These are phyloP conservation scores for Acrobasis repandana DNA, from an alignment of 2,888 invertebrate species.

Conservation along the genomic window DNA sequence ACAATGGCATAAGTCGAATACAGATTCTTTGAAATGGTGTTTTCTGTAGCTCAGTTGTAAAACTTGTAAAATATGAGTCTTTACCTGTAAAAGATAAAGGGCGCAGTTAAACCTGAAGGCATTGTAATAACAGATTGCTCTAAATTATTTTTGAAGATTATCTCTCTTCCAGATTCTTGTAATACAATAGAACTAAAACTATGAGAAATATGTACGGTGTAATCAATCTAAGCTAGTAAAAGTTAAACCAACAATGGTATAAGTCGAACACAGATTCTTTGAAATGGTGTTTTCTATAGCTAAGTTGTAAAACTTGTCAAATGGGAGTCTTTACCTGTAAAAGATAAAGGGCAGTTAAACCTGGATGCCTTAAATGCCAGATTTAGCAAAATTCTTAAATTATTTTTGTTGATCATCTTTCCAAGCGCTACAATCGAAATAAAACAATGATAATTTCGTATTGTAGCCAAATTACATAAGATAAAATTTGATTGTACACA, in stretches of 20 bases:
- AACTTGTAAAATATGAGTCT: neutral
- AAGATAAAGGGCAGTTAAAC: neutral
- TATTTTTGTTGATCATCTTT: neutral
- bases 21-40: neutral
- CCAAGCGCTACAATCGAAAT: too few species aligned
- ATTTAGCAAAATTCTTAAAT: neutral
- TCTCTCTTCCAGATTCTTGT: too few species aligned
- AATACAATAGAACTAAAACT: too few species aligned
- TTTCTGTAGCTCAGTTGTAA: neutral
- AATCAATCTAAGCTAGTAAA: neutral
- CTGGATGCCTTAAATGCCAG: neutral
- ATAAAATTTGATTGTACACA: constrained; percentile 62
- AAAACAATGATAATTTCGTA: too few species aligned
- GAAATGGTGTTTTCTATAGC: neutral
- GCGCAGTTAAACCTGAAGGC: too few species aligned
- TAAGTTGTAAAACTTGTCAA: neutral
- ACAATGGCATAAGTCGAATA: neutral
- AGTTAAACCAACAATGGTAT: neutral
- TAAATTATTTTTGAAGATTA: neutral
- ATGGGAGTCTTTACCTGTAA: neutral
- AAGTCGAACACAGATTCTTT: neutral
- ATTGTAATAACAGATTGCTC: neutral
- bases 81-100: neutral
- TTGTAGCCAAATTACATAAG: neutral
- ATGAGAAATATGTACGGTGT: too few species aligned